A percentile compares a stretch with the other conserved stretches of the same genome.
Evolutionary conservation across 30 jellyfish, hydroid and myxozoan genomes (phyloP).

Genomic region (Euphysa ruthae): DNA sequence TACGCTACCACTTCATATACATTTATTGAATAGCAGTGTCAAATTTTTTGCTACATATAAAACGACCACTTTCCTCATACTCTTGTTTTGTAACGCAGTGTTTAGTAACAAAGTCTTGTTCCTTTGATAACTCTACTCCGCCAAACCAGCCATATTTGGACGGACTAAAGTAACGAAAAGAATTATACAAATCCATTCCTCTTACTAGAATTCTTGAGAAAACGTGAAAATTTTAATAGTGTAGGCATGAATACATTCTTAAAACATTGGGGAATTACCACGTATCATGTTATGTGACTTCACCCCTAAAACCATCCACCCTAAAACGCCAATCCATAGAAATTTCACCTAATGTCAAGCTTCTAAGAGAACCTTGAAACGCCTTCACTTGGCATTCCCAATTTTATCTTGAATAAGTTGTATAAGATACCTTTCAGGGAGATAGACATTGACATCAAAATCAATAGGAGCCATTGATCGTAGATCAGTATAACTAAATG

Average conservation of each 20-base stretch:
- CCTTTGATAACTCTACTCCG: constrained; percentile 50
- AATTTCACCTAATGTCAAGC: too few species aligned
- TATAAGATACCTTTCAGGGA: constrained; percentile 42
- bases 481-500: constrained; percentile 48
- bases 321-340: too few species aligned
- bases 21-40: too few species aligned
- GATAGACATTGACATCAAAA: constrained; percentile 60
- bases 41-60: constrained; percentile 69
- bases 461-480: constrained; percentile 81
- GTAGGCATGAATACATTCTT: too few species aligned
- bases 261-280: too few species aligned
- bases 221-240: too few species aligned
- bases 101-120: constrained; percentile 36
- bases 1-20: too few species aligned
- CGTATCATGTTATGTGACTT: too few species aligned
- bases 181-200: too few species aligned
- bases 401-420: background rate
- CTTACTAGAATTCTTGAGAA: too few species aligned
- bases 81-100: constrained; percentile 69
- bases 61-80: constrained; percentile 80
- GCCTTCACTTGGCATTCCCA: background rate
- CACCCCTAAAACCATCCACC: too few species aligned
- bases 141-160: constrained; percentile 80
- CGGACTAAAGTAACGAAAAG: constrained; percentile 70
- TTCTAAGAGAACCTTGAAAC: too few species aligned